Evolutionary conservation across 2,888 invertebrate species (phyloP).

Genomic region (Pterostichus madidus): DNA sequence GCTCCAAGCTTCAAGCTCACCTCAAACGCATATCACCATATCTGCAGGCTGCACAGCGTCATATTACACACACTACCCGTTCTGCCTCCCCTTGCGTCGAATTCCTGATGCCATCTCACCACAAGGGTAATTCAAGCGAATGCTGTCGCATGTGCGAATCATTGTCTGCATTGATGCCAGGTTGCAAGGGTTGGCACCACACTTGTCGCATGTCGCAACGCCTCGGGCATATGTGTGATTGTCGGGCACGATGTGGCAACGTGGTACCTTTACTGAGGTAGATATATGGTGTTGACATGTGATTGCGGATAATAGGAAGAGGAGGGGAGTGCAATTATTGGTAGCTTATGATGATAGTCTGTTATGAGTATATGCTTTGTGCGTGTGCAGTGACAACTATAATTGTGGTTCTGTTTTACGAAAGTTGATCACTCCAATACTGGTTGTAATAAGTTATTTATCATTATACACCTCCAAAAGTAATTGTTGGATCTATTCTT

Average conservation of each 20-base stretch:
- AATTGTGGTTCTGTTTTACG: too few relatives aligned
- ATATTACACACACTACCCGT: too few relatives aligned
- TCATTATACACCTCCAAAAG: too few relatives aligned
- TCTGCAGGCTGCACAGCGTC: constrained; percentile 1
- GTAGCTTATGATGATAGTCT: too few relatives aligned
- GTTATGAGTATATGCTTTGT: too few relatives aligned
- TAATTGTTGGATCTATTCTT: too few relatives aligned
- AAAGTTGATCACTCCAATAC: too few relatives aligned
- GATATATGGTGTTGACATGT: too few relatives aligned
- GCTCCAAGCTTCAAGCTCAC: background rate
- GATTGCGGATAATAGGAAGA: too few relatives aligned
- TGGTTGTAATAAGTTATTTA: too few relatives aligned
- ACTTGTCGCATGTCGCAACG: constrained; percentile 20
- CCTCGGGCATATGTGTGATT: background rate
- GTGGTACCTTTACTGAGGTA: background rate
- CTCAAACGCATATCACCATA: constrained; percentile 3
- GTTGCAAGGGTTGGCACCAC: background rate
- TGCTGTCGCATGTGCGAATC: background rate
- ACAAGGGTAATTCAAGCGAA: constrained; percentile 11
- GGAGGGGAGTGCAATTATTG: too few relatives aligned
- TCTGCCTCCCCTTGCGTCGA: background rate
- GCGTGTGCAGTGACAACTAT: too few relatives aligned
- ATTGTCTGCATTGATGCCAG: constrained; percentile 20
- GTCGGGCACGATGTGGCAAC: background rate
- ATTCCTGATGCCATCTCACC: background rate